A percentile compares a stretch with the other conserved stretches of the same genome.
These are phyloP conservation scores for Potorous gilbertii DNA, from an alignment of 2,797 vertebrate species.

Conservation along the genomic window DNA sequence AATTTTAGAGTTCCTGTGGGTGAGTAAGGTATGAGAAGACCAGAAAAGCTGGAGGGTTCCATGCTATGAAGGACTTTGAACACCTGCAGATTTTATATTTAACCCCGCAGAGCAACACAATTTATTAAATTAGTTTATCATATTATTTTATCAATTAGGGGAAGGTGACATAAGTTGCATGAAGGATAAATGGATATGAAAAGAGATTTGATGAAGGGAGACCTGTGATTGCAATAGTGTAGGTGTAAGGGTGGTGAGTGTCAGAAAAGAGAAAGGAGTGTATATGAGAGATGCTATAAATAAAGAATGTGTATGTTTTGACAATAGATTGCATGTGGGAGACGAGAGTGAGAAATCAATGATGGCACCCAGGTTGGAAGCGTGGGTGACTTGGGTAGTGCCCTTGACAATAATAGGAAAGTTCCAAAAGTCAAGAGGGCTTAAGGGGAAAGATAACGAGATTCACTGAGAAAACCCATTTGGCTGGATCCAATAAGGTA, in stretches of 20 bases:
- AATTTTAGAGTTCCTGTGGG: not conserved
- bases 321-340: not conserved
- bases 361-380: not conserved
- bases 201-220: not conserved
- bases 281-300: not conserved
- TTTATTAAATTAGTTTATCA: not conserved
- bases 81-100: not conserved
- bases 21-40: not conserved
- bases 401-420: not conserved
- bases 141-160: not conserved
- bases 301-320: not conserved
- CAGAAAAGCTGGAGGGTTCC: not conserved
- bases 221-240: not conserved
- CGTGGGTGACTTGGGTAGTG: not conserved
- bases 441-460: not conserved
- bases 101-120: not conserved
- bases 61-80: not conserved
- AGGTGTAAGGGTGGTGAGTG: not conserved
- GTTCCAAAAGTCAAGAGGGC: not conserved
- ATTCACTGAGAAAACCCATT: not conserved
- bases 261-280: not conserved
- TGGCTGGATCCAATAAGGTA: not conserved
- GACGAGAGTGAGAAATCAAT: not conserved
- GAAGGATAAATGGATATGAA: not conserved
- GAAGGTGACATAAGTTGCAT: not conserved